Conservation (phyloP, 2,113 vertebrate genomes). For the Cyprinodon brontotheroides region DNA sequence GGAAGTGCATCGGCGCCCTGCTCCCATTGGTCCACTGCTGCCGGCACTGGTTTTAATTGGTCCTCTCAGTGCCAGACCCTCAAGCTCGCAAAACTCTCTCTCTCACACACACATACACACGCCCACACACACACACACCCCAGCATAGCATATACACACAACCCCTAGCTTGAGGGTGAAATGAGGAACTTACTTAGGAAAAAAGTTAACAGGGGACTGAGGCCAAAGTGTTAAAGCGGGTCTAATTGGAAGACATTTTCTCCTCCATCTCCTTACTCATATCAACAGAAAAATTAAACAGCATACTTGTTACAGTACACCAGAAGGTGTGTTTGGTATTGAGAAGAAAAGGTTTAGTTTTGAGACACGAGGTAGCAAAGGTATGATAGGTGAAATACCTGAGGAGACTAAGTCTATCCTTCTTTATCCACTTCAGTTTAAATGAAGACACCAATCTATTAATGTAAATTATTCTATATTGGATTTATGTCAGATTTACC, state of each 20-base stretch:
- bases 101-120: conserved; percentile 11
- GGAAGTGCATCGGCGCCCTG: conserved; percentile 70
- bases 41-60: conserved; percentile 77
- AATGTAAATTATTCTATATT: not conserved
- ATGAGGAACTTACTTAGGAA: conserved; percentile 43
- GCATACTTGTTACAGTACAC: conserved; percentile 49
- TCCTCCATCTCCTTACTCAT: conserved; percentile 14
- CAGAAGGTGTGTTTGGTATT: conserved; percentile 4
- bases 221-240: conserved; percentile 69
- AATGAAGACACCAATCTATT: not conserved
- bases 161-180: conserved; percentile 46
- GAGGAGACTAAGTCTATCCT: not conserved
- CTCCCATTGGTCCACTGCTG: conserved; percentile 72
- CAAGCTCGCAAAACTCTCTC: conserved; percentile 39
- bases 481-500: not conserved
- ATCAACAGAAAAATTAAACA: conserved; percentile 15
- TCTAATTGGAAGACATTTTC: conserved; percentile 65
- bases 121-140: conserved; percentile 20
- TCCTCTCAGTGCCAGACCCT: conserved; percentile 71
- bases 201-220: conserved; percentile 7
- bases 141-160: conserved; percentile 19
- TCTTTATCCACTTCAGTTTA: not conserved
- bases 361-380: not conserved
- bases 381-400: not conserved
- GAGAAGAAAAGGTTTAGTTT: not conserved